Conservation (phyloP, 2,888 invertebrate genomes). For the Cordylochernes scorpioides region DNA sequence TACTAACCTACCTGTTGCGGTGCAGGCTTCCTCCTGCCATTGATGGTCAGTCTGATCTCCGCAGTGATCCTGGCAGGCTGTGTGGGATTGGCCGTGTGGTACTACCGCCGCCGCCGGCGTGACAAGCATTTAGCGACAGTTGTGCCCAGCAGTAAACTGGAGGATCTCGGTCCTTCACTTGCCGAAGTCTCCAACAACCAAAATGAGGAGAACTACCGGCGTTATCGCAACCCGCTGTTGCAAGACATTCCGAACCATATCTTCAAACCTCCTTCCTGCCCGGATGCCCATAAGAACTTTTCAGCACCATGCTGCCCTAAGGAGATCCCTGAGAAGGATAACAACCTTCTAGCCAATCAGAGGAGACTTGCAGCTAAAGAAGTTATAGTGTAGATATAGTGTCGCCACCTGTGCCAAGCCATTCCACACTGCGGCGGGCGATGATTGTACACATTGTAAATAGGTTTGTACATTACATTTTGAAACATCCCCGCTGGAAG, state of each 20-base stretch:
- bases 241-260: slow-evolving; percentile 26
- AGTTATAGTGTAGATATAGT: slow-evolving; percentile 13
- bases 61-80: slow-evolving; percentile 15
- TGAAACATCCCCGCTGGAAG: no score
- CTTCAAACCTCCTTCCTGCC: slow-evolving; percentile 56
- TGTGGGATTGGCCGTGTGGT: slow-evolving; percentile 22
- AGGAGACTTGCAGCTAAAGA: slow-evolving; percentile 11
- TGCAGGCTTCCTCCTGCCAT: slow-evolving; percentile 5
- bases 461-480: no score
- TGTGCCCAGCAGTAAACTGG: slow-evolving; percentile 3
- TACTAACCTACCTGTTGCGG: not conserved
- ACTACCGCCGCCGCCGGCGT: slow-evolving; percentile 31
- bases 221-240: slow-evolving; percentile 46
- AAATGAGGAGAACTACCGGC: slow-evolving; percentile 60
- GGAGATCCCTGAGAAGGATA: slow-evolving; percentile 49
- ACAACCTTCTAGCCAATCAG: slow-evolving; percentile 24
- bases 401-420: no score
- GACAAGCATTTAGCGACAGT: slow-evolving; percentile 24
- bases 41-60: slow-evolving; percentile 15
- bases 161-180: slow-evolving; percentile 14
- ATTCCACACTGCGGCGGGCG: no score
- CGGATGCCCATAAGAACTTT: slow-evolving; percentile 52
- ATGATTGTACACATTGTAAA: no score
- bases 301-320: slow-evolving; percentile 28
- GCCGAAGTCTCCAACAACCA: slow-evolving; percentile 66